These are phyloP conservation scores for Adelognathus sp. DNA, from an alignment of 2,888 invertebrate genomes.

Conservation along the genomic window DNA sequence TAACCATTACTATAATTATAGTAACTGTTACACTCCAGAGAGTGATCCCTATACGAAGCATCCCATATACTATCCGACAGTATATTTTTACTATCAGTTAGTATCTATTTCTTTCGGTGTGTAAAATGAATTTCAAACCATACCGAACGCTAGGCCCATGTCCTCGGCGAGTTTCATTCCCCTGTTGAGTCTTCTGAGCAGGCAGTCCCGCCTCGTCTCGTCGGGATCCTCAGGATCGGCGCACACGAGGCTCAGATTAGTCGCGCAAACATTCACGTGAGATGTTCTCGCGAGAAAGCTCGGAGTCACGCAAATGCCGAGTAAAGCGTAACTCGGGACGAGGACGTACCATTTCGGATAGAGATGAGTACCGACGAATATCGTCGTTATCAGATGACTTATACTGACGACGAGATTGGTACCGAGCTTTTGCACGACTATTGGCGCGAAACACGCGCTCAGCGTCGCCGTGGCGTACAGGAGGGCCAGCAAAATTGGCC, in stretches of 20 bases:
- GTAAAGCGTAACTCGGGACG: conserved; percentile 74
- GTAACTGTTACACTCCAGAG: too few species aligned
- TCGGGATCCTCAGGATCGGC: conserved; percentile 78
- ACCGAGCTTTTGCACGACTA: conserved; percentile 83
- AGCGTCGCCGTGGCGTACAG: conserved; percentile 73
- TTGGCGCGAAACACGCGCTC: conserved; percentile 80
- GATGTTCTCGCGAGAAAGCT: conserved; percentile 75
- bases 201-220: conserved; percentile 76
- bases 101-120: neutral
- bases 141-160: conserved; percentile 76
- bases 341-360: conserved; percentile 78
- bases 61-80: too few species aligned
- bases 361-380: conserved; percentile 76
- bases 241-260: conserved; percentile 74
- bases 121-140: conserved; percentile 14
- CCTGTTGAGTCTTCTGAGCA: conserved; percentile 75
- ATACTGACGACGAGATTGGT: conserved; percentile 81
- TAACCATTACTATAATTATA: too few species aligned
- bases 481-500: conserved; percentile 76
- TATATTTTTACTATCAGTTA: neutral
- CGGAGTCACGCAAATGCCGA: conserved; percentile 73
- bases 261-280: conserved; percentile 75
- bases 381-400: conserved; percentile 73
- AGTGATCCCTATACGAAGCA: too few species aligned
- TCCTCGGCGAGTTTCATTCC: conserved; percentile 77